Evolutionary conservation across 2,888 invertebrate genomes (phyloP).

Genomic region (Carpatolechia fugitivella): DNA sequence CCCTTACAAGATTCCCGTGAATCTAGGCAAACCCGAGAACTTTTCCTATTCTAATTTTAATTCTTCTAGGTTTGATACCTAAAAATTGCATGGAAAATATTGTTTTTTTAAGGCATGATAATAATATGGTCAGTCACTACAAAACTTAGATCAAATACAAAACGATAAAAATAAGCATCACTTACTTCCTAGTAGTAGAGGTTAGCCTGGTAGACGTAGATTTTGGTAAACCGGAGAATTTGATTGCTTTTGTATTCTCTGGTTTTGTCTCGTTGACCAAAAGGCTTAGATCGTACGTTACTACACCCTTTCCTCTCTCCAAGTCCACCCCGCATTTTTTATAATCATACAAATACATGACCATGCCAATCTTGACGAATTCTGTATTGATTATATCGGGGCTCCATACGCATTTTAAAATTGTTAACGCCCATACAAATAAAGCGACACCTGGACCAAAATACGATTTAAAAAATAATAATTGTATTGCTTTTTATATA

Average conservation of each 20-base stretch:
- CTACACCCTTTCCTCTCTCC: constrained; percentile 28
- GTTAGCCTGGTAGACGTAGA: background rate
- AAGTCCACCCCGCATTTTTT: constrained; percentile 44
- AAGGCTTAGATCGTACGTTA: constrained; percentile 20
- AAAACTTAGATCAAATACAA: background rate
- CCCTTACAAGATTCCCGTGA: too few relatives aligned
- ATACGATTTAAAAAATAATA: too few relatives aligned
- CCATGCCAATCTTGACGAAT: constrained; percentile 48
- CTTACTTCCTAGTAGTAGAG: background rate
- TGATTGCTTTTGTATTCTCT: background rate
- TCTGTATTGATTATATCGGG: constrained; percentile 41
- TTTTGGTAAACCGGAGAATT: background rate
- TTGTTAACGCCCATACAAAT: constrained; percentile 34
- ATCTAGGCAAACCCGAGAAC: too few relatives aligned
- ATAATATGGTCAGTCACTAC: too few relatives aligned
- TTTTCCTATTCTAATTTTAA: too few relatives aligned
- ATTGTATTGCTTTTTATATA: too few relatives aligned
- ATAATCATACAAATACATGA: constrained; percentile 64
- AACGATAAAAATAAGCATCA: background rate
- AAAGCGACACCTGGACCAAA: constrained; percentile 44
- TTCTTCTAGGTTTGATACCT: too few relatives aligned
- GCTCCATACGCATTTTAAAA: constrained; percentile 49
- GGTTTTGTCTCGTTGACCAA: background rate
- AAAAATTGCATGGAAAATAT: too few relatives aligned
- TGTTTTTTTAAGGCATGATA: too few relatives aligned